Evolutionary conservation across 2,888 invertebrate species (phyloP).

Genomic region (Drosophila pegasa): DNA sequence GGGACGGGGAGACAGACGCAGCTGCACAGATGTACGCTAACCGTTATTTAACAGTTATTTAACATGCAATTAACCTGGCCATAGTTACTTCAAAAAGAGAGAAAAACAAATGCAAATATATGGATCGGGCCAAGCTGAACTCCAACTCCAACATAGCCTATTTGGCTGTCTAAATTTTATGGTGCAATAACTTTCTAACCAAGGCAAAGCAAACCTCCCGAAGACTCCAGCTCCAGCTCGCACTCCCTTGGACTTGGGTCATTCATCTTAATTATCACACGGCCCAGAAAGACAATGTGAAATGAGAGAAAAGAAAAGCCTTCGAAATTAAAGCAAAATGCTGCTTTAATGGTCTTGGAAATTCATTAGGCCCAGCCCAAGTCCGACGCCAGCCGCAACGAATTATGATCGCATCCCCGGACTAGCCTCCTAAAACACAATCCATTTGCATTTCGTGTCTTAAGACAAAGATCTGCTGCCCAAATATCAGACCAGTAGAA

Average conservation of each 20-base stretch:
- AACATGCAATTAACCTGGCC: slow-evolving; percentile 75
- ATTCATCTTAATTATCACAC: slow-evolving; percentile 80
- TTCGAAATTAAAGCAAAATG: slow-evolving; percentile 57
- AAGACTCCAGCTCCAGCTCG: not conserved
- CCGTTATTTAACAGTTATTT: slow-evolving; percentile 80
- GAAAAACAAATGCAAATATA: slow-evolving; percentile 60
- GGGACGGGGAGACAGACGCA: slow-evolving; percentile 12
- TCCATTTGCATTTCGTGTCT: slow-evolving; percentile 70
- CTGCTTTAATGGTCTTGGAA: slow-evolving; percentile 57
- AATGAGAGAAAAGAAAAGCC: slow-evolving; percentile 44
- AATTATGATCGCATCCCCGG: slow-evolving; percentile 60
- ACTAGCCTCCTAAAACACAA: slow-evolving; percentile 60
- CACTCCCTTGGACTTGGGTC: slow-evolving; percentile 48
- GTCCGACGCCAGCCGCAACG: slow-evolving; percentile 3
- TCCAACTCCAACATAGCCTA: slow-evolving; percentile 13
- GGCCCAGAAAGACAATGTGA: slow-evolving; percentile 29
- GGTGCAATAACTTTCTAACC: slow-evolving; percentile 78
- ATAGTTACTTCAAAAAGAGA: slow-evolving; percentile 35
- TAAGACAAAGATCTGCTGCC: slow-evolving; percentile 39
- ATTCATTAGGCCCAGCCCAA: slow-evolving; percentile 66
- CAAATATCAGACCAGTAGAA: slow-evolving; percentile 47
- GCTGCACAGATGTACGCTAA: slow-evolving; percentile 54
- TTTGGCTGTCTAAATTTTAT: slow-evolving; percentile 49
- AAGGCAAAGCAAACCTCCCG: slow-evolving; percentile 23
- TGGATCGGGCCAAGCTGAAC: slow-evolving; percentile 22